phyloP scores from a whole-genome alignment of 2,888 invertebrate genomes.

The Eucera pruinosa region DNA sequence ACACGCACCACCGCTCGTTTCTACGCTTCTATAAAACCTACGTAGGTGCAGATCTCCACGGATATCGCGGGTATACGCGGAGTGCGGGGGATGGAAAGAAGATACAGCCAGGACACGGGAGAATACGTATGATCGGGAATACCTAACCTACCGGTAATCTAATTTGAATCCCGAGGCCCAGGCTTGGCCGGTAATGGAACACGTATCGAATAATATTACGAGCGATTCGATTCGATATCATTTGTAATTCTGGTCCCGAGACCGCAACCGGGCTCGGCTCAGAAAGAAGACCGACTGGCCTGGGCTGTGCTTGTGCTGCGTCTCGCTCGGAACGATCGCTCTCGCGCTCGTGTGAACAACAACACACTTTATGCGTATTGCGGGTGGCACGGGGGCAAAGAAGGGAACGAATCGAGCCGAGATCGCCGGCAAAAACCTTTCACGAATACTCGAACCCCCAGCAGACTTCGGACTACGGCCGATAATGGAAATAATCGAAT shows the following conservation, averaged over 20 bases:
- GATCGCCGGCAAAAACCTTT: constrained; percentile 38
- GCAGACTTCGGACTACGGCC: constrained; percentile 12
- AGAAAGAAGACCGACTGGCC: constrained; percentile 23
- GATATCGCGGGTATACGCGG: neutral
- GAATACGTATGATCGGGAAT: constrained; percentile 44
- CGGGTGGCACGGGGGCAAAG: constrained; percentile 48
- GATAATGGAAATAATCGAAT: constrained; percentile 39
- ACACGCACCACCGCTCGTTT: neutral
- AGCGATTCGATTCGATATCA: constrained; percentile 82
- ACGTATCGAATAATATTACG: constrained; percentile 84
- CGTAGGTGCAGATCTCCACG: neutral
- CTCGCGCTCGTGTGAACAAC: constrained; percentile 70
- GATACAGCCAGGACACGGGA: constrained; percentile 16
- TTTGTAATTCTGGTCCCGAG: constrained; percentile 75
- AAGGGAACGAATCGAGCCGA: constrained; percentile 22
- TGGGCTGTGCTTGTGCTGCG: too few relatives aligned
- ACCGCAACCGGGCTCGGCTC: constrained; percentile 58
- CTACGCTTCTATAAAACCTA: neutral
- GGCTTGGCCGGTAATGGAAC: constrained; percentile 78
- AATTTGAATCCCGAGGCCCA: constrained; percentile 75
- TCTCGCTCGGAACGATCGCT: neutral
- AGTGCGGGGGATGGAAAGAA: neutral
- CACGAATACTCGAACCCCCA: constrained; percentile 27
- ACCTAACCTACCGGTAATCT: constrained; percentile 75
- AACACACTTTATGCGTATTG: constrained; percentile 72